Conservation (phyloP, 2,797 vertebrate species). For the Acanthornis magna region DNA sequence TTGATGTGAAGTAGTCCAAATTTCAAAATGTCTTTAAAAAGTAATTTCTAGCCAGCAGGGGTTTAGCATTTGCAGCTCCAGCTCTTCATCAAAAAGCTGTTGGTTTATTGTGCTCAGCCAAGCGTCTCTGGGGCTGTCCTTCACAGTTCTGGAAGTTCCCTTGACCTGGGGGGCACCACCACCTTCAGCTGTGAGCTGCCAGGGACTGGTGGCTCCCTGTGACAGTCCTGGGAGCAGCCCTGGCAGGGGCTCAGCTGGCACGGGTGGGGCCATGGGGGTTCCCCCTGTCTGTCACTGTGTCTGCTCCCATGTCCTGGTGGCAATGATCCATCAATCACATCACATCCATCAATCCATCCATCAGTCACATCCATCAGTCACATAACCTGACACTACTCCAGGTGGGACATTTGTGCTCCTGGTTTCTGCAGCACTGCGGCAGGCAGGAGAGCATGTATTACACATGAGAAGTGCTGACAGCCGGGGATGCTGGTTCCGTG, state of each 20-base stretch:
- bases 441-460: accelerated
- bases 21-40: background rate
- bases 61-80: background rate
- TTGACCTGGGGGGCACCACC: background rate
- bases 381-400: accelerated
- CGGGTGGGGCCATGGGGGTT: accelerated
- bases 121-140: too few relatives aligned
- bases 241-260: accelerated
- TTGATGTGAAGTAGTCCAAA: background rate
- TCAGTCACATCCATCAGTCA: accelerated
- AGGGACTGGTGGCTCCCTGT: background rate
- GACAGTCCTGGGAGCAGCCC: background rate
- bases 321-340: accelerated
- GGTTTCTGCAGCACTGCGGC: background rate
- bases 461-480: accelerated
- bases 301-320: accelerated
- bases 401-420: background rate
- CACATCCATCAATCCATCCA: accelerated
- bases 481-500: accelerated
- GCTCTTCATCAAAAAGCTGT: background rate
- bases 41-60: background rate
- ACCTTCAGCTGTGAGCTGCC: background rate
- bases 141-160: background rate
- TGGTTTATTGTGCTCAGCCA: accelerated
- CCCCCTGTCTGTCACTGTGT: accelerated